Conservation (phyloP, 1,140 invertebrate species). For the Nilaparvata lugens region DNA sequence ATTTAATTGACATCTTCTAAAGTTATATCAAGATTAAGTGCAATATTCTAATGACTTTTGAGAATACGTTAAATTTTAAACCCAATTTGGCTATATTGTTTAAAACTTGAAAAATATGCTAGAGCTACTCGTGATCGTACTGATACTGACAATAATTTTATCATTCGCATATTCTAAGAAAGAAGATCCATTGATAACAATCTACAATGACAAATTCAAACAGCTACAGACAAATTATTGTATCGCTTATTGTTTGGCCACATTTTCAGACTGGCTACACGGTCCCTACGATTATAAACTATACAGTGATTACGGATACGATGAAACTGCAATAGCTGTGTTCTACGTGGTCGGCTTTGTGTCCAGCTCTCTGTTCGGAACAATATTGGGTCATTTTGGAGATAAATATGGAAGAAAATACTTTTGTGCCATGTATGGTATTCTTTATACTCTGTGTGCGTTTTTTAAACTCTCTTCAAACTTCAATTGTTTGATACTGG, state of each 20-base stretch:
- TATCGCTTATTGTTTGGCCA: slow-evolving; percentile 48
- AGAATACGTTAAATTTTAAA: no score
- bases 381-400: slow-evolving; percentile 44
- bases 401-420: slow-evolving; percentile 48
- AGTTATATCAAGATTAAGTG: no score
- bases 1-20: no score
- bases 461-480: slow-evolving; percentile 40
- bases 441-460: slow-evolving; percentile 53
- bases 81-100: no score
- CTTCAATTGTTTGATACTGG: slow-evolving; percentile 41
- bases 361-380: slow-evolving; percentile 55
- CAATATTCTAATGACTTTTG: no score
- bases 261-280: slow-evolving; percentile 63
- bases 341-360: slow-evolving; percentile 59
- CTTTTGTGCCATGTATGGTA: slow-evolving; percentile 45
- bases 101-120: no score
- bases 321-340: slow-evolving; percentile 48
- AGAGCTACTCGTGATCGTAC: no score
- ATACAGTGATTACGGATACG: slow-evolving; percentile 55
- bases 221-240: slow-evolving; percentile 49
- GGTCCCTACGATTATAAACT: slow-evolving; percentile 62
- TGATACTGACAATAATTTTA: no score
- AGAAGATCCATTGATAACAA: no score
- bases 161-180: no score
- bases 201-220: slow-evolving; percentile 20